Percentiles rank a stretch among this genome's conserved stretches.
These are phyloP conservation scores for Danaus plexippus DNA, from an alignment of 1,140 invertebrate genomes.

Conservation along the genomic window DNA sequence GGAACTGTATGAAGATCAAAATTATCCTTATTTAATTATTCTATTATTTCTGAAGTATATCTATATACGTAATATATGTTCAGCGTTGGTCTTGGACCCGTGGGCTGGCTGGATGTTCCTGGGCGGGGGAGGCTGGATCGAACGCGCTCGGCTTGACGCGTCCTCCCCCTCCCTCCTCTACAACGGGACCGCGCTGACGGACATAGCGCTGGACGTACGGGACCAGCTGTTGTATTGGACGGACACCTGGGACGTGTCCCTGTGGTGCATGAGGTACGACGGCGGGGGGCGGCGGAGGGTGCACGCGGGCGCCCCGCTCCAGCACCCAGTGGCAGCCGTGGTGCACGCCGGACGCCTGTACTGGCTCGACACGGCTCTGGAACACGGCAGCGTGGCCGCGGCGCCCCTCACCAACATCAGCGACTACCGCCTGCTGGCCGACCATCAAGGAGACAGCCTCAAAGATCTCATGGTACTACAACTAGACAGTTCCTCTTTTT, in stretches of 20 bases:
- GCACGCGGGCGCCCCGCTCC: slow-evolving; percentile 79
- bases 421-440: slow-evolving; percentile 71
- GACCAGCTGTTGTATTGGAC: slow-evolving; percentile 27
- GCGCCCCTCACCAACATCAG: slow-evolving; percentile 75
- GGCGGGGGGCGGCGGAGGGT: no score
- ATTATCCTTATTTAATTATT: no score
- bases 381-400: slow-evolving; percentile 77
- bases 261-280: no score
- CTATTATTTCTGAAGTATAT: no score
- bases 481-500: no score
- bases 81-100: slow-evolving; percentile 77
- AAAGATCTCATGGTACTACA: slow-evolving; percentile 77
- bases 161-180: slow-evolving; percentile 70
- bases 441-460: slow-evolving; percentile 77
- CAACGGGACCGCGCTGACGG: slow-evolving; percentile 71
- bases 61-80: background rate
- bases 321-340: slow-evolving; percentile 79
- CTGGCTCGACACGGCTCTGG: slow-evolving; percentile 85
- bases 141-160: slow-evolving; percentile 75
- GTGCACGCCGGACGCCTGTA: slow-evolving; percentile 72
- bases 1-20: no score
- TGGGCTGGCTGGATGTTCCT: slow-evolving; percentile 77
- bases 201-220: slow-evolving; percentile 75
- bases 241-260: slow-evolving; percentile 48
- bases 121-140: slow-evolving; percentile 74